phyloP scores from a whole-genome alignment of 2,888 invertebrate species.

The Melipona beecheii region DNA sequence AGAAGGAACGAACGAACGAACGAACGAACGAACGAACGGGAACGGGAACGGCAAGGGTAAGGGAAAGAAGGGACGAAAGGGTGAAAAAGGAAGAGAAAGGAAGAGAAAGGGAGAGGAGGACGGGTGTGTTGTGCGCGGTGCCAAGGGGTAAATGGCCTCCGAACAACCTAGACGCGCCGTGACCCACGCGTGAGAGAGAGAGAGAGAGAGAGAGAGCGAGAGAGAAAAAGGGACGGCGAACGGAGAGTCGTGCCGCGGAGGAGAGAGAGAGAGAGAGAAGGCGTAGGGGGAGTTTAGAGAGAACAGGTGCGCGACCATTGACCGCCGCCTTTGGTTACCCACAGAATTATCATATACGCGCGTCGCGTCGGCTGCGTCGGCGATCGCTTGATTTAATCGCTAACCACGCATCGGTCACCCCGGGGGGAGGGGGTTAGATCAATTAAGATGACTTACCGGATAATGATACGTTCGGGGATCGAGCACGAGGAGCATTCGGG shows the following conservation, averaged over 20 bases:
- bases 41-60: slow-evolving; percentile 31
- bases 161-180: slow-evolving; percentile 82
- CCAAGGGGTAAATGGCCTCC: slow-evolving; percentile 82
- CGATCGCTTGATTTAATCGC: slow-evolving; percentile 71
- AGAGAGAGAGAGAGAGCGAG: slow-evolving; percentile 50
- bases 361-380: slow-evolving; percentile 62
- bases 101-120: slow-evolving; percentile 46
- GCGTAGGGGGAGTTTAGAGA: slow-evolving; percentile 74
- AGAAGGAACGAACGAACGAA: slow-evolving; percentile 15
- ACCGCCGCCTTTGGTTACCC: slow-evolving; percentile 75
- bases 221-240: slow-evolving; percentile 55
- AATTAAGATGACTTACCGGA: slow-evolving; percentile 73
- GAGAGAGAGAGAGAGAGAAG: slow-evolving; percentile 6
- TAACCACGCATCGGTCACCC: slow-evolving; percentile 48
- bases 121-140: slow-evolving; percentile 68
- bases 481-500: background rate
- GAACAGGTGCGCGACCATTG: slow-evolving; percentile 81
- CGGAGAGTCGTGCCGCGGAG: background rate
- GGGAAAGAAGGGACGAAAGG: slow-evolving; percentile 39
- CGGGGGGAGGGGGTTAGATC: slow-evolving; percentile 63
- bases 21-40: slow-evolving; percentile 3
- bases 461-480: slow-evolving; percentile 66
- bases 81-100: slow-evolving; percentile 42
- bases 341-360: slow-evolving; percentile 76
- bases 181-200: slow-evolving; percentile 72